Percentiles rank a stretch among this genome's conserved stretches.
These are phyloP conservation scores for Platypus cylindrus DNA, from an alignment of 2,888 invertebrate species.

Conservation along the genomic window DNA sequence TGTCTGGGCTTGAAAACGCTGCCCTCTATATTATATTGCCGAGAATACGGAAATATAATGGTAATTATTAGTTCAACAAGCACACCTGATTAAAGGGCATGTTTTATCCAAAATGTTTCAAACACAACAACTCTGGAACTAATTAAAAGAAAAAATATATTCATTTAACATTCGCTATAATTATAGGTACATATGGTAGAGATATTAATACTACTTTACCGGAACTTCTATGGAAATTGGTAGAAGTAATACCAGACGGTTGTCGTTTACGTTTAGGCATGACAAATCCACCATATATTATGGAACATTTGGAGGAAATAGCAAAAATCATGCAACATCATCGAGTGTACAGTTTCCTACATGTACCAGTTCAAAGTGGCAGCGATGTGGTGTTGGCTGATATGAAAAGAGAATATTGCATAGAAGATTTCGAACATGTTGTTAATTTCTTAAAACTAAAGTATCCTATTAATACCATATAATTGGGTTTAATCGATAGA, in stretches of 20 bases:
- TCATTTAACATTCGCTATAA: too few relatives aligned
- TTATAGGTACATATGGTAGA: conserved; percentile 85
- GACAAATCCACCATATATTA: conserved; percentile 97
- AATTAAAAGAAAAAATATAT: too few relatives aligned
- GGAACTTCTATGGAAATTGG: conserved; percentile 71
- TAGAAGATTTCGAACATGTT: conserved; percentile 80
- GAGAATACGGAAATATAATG: too few relatives aligned
- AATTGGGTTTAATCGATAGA: conserved; percentile 1
- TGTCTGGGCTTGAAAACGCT: too few relatives aligned
- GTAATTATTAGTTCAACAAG: too few relatives aligned
- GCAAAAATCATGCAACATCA: conserved; percentile 78
- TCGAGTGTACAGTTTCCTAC: conserved; percentile 87
- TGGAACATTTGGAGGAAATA: conserved; percentile 86
- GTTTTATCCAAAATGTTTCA: too few relatives aligned
- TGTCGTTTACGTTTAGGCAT: conserved; percentile 84
- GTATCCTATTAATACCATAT: conserved; percentile 34
- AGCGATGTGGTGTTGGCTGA: conserved; percentile 86
- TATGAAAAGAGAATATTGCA: conserved; percentile 91
- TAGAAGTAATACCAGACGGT: conserved; percentile 60
- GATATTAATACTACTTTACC: conserved; percentile 86
- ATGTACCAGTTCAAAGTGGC: conserved; percentile 97
- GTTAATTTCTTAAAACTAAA: conserved; percentile 67
- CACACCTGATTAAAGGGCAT: too few relatives aligned
- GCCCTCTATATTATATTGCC: too few relatives aligned
- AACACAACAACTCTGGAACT: too few relatives aligned